Conservation (phyloP, 92 coral and sea anemone genomes). For the Bergia puertoricense region DNA sequence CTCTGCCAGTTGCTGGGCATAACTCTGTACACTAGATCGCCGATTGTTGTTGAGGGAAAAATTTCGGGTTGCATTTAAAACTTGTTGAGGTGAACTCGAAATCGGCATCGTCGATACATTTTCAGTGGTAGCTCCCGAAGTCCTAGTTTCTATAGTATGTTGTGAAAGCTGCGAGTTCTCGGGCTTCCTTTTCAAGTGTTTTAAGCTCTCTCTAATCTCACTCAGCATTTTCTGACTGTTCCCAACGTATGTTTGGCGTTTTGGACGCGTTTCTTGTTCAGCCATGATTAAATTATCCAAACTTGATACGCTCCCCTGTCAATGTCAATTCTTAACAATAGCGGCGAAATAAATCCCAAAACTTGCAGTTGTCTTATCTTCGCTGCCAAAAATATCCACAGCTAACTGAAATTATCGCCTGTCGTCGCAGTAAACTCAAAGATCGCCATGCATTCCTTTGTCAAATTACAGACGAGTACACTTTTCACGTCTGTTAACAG, state of each 20-base stretch:
- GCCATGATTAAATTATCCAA: constrained; percentile 36
- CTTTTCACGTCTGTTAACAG: constrained; percentile 46
- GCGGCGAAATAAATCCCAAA: not conserved
- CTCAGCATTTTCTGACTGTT: constrained; percentile 90
- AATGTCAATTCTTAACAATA: not conserved
- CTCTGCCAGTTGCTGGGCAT: constrained; percentile 74
- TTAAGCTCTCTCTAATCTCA: constrained; percentile 86
- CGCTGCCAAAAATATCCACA: constrained; percentile 24
- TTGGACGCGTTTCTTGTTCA: constrained; percentile 42
- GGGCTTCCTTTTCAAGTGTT: constrained; percentile 80
- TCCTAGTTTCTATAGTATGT: constrained; percentile 42
- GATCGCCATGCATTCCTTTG: constrained; percentile 37
- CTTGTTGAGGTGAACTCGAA: constrained; percentile 42
- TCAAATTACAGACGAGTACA: constrained; percentile 27
- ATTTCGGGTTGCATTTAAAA: constrained; percentile 41
- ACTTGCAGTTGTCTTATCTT: not conserved
- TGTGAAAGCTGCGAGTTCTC: constrained; percentile 40
- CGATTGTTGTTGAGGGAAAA: constrained; percentile 50
- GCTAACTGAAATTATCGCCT: constrained; percentile 18
- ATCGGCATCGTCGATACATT: constrained; percentile 42
- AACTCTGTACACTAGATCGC: constrained; percentile 60
- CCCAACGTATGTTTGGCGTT: constrained; percentile 68
- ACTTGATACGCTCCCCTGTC: constrained; percentile 27
- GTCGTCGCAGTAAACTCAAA: constrained; percentile 15
- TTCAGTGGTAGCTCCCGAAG: constrained; percentile 47